Percentiles rank a stretch among this genome's conserved stretches.
Evolutionary conservation across 2,113 vertebrate species (phyloP).

Genomic region (Herpailurus yagouaroundi): DNA sequence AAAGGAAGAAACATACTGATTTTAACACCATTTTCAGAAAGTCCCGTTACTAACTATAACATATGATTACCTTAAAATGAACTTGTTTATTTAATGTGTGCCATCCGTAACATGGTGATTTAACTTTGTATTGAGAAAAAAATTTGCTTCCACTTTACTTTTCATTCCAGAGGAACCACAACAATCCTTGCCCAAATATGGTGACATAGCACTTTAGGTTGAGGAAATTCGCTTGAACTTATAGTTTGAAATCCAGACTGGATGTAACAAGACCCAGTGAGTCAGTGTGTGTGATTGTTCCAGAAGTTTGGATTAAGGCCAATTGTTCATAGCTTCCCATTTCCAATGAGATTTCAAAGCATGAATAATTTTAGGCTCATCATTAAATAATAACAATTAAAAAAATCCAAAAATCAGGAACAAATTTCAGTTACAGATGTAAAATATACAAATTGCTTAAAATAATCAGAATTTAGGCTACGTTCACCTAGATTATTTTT

Average conservation of each 20-base stretch:
- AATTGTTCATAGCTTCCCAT: constrained; percentile 45
- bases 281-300: constrained; percentile 46
- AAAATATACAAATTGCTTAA: constrained; percentile 28
- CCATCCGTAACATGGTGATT: background rate
- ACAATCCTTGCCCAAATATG: constrained; percentile 36
- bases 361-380: constrained; percentile 33
- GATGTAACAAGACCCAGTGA: constrained; percentile 61
- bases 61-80: background rate
- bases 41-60: background rate
- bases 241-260: constrained; percentile 67
- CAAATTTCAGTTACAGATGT: constrained; percentile 33
- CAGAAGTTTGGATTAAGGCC: constrained; percentile 56
- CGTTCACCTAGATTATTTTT: background rate
- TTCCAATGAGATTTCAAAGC: constrained; percentile 60
- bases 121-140: background rate
- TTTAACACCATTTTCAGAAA: background rate
- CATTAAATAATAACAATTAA: constrained; percentile 40
- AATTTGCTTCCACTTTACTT: background rate
- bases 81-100: background rate
- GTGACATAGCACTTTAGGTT: background rate
- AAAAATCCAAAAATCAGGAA: constrained; percentile 47
- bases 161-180: background rate
- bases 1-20: background rate
- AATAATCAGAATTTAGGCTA: background rate
- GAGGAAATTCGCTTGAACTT: constrained; percentile 52